Conservation (phyloP, 1,140 invertebrate genomes). For the Brachionus asplanchnoidis region DNA sequence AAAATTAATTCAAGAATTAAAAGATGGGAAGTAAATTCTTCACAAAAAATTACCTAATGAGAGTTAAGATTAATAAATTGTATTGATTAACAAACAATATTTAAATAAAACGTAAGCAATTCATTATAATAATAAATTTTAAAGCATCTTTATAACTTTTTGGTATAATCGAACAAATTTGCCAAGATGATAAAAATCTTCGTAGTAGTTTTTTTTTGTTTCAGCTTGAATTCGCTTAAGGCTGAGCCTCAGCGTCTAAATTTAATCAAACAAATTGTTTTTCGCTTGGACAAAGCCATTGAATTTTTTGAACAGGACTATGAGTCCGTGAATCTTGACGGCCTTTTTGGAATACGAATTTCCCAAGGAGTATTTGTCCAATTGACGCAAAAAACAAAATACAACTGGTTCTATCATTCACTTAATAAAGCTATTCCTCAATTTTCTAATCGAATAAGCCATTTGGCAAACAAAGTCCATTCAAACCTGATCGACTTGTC, state of each 20-base stretch:
- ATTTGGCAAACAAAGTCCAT: background rate
- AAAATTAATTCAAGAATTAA: background rate
- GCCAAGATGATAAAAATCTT: background rate
- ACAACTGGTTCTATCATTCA: background rate
- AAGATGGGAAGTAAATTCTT: background rate
- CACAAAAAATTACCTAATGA: background rate
- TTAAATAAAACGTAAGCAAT: background rate
- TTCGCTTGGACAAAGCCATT: background rate
- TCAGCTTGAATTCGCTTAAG: background rate
- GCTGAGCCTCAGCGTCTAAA: background rate
- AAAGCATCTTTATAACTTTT: background rate
- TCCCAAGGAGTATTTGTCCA: background rate
- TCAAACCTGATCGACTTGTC: background rate
- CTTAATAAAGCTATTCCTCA: background rate
- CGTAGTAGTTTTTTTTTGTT: background rate
- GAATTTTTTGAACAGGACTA: background rate
- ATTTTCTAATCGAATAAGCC: background rate
- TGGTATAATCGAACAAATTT: background rate
- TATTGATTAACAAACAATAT: background rate
- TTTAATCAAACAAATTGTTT: background rate
- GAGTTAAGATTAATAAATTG: background rate
- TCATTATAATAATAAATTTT: background rate
- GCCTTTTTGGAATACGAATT: slow-evolving; percentile 14
- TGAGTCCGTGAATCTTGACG: slow-evolving; percentile 24
- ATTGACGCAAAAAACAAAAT: background rate